phyloP scores from a whole-genome alignment of 2,888 invertebrate species.

The Drosophila fungiperda region DNA sequence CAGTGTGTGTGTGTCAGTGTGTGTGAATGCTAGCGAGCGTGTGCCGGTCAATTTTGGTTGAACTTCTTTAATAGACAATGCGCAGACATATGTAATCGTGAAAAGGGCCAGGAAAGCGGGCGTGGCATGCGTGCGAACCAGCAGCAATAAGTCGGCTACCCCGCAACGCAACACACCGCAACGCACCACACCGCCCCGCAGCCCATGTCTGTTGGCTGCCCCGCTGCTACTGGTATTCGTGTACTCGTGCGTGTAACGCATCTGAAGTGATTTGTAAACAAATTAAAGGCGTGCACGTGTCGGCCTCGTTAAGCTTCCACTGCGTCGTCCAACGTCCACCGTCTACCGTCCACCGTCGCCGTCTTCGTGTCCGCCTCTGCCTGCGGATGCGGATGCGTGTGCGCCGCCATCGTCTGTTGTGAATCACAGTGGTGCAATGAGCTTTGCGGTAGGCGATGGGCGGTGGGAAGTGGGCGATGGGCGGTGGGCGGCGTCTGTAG shows the following conservation, averaged over 20 bases:
- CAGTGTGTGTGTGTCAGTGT: conserved; percentile 21
- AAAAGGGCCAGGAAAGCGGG: conserved; percentile 26
- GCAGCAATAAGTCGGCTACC: conserved; percentile 31
- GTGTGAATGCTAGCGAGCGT: conserved; percentile 42
- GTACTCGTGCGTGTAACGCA: conserved; percentile 83
- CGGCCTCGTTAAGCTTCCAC: conserved; percentile 83
- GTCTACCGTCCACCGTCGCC: conserved; percentile 17
- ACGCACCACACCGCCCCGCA: not conserved
- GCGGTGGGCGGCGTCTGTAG: conserved; percentile 12
- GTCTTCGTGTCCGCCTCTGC: not conserved
- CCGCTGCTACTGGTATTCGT: conserved; percentile 40
- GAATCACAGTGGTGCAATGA: conserved; percentile 58
- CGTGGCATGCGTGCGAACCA: conserved; percentile 65
- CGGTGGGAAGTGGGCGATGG: conserved; percentile 15
- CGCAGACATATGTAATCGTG: conserved; percentile 2
- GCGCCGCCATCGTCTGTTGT: conserved; percentile 42
- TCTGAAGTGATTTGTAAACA: conserved; percentile 85
- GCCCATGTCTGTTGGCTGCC: conserved; percentile 2
- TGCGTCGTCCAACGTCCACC: conserved; percentile 54
- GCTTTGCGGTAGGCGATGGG: conserved; percentile 54
- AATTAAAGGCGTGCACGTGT: conserved; percentile 85
- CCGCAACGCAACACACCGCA: not conserved
- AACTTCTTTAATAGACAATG: conserved; percentile 65
- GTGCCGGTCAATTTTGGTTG: conserved; percentile 57
- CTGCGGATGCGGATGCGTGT: conserved; percentile 52